Percentiles rank a stretch among this genome's conserved stretches.
phyloP scores from a whole-genome alignment of 2,113 vertebrate genomes.

The Accipiter cooperii region DNA sequence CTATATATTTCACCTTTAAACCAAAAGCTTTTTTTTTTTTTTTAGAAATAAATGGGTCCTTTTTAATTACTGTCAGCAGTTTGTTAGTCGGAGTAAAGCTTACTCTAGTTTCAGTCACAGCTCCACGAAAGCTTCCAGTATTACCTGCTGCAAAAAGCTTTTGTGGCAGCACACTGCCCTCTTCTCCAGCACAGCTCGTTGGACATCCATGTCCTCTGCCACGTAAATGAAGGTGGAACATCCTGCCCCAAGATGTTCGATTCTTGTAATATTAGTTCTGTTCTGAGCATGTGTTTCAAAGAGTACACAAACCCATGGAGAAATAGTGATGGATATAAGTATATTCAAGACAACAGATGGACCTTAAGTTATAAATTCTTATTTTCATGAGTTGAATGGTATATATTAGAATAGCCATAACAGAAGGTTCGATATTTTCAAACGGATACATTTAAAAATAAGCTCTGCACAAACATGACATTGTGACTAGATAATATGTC shows the following conservation, averaged over 20 bases:
- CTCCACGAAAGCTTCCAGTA: neutral
- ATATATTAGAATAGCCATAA: neutral
- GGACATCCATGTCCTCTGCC: neutral
- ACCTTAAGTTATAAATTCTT: neutral
- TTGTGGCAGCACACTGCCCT: neutral
- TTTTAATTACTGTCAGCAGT: conserved; percentile 53
- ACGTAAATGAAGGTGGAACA: neutral
- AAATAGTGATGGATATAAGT: neutral
- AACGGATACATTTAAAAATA: neutral
- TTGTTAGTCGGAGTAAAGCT: conserved; percentile 42
- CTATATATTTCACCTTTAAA: conserved; percentile 45
- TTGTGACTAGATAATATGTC: neutral
- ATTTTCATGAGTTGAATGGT: neutral
- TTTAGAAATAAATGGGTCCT: conserved; percentile 17
- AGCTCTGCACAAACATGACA: neutral
- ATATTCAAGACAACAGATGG: neutral
- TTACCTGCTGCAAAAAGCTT: neutral
- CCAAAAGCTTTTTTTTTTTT: conserved; percentile 8
- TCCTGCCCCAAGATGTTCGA: neutral
- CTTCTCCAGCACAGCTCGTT: neutral
- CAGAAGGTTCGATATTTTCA: neutral
- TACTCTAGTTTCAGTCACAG: neutral
- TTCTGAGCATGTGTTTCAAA: neutral
- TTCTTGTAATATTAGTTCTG: neutral
- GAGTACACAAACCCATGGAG: neutral